Base-by-base conservation (phyloP, 2,113 vertebrate species). In the Tachycineta bicolor region DNA sequence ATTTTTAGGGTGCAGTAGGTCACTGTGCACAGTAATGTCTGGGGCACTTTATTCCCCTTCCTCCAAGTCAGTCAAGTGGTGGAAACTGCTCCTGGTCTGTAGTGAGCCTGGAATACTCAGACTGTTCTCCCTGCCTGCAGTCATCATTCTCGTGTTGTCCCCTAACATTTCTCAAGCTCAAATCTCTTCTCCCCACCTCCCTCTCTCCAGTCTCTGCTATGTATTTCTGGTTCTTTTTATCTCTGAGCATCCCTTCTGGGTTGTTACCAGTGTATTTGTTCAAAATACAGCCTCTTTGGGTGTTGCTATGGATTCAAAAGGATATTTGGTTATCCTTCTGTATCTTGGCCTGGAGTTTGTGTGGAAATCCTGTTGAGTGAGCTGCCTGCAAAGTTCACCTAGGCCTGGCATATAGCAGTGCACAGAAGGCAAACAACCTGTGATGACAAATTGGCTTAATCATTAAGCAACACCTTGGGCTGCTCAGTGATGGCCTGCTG, bases 281-380 rank as follows among this genome's bases (percentile, higher is more conserved):
- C 44, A 37, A 79, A 58, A 68, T 33, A n/a, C 83, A 92, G 79
- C 58, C 82, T 82, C 46, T 92, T 90, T 75, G 78, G 52, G 24
- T 50, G 85, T 95, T 96, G 65, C 91, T 64, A 59, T 85, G 88
- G 95, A 78, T 76, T 81, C 76, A 37, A 31, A 41, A 64, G 68
- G 50, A 34, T 88, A 60, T 75, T 86, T 82, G 41, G 60, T 80
- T 87, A 16, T 90, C 46, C 74, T 49, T 80, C 69, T 74, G 18
- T 43, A 1, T 53, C 53, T 37, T n/a, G 55, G 39, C 5, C 70
- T 77, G 55, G 62, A 86, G 55, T 83, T 58, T 64, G 28, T 8
- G 1, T 69, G 56, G 60, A 67, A 46, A 65, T 90, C 52, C 53
- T 60, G 68, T 69, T 37, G 58, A 58, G 58, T 12, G 56, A 77